These are phyloP conservation scores for Caenorhabditis brenneri DNA, from an alignment of 1,140 invertebrate genomes.

Conservation along the genomic window DNA sequence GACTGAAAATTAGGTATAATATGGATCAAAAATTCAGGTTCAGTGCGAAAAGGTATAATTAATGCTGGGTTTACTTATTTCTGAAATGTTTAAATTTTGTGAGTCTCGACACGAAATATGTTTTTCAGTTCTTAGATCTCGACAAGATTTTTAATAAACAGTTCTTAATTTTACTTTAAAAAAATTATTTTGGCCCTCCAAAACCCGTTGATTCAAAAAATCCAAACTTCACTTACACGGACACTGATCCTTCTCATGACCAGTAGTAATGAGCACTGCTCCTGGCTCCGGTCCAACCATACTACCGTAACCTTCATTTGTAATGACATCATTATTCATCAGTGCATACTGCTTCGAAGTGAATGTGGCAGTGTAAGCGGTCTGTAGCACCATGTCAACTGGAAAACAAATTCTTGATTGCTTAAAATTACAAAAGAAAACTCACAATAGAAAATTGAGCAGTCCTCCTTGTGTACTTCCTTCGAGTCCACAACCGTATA, in stretches of 20 bases:
- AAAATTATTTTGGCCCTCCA: too few relatives aligned
- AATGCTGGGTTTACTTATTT: too few relatives aligned
- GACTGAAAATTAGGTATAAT: too few relatives aligned
- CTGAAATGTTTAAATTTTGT: too few relatives aligned
- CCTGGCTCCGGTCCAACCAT: slow-evolving; percentile 45
- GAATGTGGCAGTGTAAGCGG: slow-evolving; percentile 21
- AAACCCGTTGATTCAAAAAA: too few relatives aligned
- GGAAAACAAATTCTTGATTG: not conserved
- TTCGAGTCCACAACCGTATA: slow-evolving; percentile 38
- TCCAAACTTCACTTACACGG: slow-evolving; percentile 38
- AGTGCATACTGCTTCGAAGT: slow-evolving; percentile 32
- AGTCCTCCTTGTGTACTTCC: slow-evolving; percentile 36
- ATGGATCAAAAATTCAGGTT: too few relatives aligned
- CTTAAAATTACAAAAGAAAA: not conserved
- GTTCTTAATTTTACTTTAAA: too few relatives aligned
- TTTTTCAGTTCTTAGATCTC: too few relatives aligned
- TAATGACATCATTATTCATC: not conserved
- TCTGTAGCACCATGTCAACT: slow-evolving; percentile 32
- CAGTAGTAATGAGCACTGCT: slow-evolving; percentile 10
- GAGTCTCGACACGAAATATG: too few relatives aligned
- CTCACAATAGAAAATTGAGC: slow-evolving; percentile 44
- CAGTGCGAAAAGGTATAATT: too few relatives aligned
- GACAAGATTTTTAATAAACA: too few relatives aligned
- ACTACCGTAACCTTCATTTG: slow-evolving; percentile 41
- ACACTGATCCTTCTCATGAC: slow-evolving; percentile 37